These are phyloP conservation scores for Peromyscus aztecus DNA, from an alignment of 2,797 vertebrate species.

Conservation along the genomic window DNA sequence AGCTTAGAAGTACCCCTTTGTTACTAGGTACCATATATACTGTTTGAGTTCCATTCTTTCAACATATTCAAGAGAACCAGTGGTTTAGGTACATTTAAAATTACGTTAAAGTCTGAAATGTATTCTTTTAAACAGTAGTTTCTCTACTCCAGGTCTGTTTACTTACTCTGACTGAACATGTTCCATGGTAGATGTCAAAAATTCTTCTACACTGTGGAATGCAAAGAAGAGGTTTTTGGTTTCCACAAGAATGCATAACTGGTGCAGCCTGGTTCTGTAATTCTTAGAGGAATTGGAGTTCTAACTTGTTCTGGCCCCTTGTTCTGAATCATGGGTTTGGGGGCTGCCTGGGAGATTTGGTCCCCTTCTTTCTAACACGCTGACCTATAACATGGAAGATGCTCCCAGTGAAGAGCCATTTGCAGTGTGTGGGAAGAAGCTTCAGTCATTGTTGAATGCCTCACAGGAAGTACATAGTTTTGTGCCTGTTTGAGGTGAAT, in stretches of 20 bases:
- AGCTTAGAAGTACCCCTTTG: background rate
- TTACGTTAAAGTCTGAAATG: conserved; percentile 19
- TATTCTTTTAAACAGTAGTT: background rate
- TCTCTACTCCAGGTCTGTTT: background rate
- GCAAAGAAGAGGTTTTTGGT: background rate
- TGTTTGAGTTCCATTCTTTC: conserved; percentile 18
- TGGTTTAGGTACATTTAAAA: background rate
- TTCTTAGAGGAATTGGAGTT: conserved; percentile 35
- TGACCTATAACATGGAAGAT: background rate
- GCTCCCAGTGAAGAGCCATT: background rate
- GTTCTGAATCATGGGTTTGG: background rate
- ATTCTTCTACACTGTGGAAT: conserved; percentile 13
- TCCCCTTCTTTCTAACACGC: background rate
- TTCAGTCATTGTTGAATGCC: background rate
- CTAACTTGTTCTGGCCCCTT: background rate
- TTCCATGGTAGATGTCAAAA: background rate
- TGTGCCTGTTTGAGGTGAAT: conserved; percentile 43
- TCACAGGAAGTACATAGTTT: conserved; percentile 67
- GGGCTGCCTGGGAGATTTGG: background rate
- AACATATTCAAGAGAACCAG: background rate
- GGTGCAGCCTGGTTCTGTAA: background rate
- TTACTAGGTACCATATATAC: background rate
- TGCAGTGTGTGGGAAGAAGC: conserved; percentile 32
- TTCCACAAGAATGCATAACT: background rate
- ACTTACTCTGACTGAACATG: background rate